Percentiles rank a stretch among this genome's conserved stretches.
phyloP scores from a whole-genome alignment of 2,888 invertebrate species.

The Vandiemenella viatica region DNA sequence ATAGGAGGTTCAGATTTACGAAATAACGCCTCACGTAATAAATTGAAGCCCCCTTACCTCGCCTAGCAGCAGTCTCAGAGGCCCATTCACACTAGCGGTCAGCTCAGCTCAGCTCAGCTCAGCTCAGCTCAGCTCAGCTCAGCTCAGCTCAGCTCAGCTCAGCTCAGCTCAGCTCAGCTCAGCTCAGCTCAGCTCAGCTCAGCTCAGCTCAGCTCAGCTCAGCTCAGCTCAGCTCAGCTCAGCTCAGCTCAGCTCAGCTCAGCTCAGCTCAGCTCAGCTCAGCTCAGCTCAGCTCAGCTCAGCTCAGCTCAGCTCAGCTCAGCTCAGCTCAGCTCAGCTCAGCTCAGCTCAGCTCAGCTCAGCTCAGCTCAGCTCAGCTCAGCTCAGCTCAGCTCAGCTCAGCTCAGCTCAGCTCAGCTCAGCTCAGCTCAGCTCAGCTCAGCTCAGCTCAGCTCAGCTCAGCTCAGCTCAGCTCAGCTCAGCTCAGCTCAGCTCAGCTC shows the following conservation, averaged over 20 bases:
- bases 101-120: background rate
- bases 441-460: slow-evolving; percentile 5
- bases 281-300: slow-evolving; percentile 2
- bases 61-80: no score
- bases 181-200: slow-evolving; percentile 4
- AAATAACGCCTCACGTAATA: no score
- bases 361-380: slow-evolving; percentile 5
- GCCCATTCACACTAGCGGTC: no score
- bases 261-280: slow-evolving; percentile 1
- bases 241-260: slow-evolving; percentile 3
- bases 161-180: slow-evolving; percentile 4
- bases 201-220: slow-evolving; percentile 1
- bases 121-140: slow-evolving; percentile 3
- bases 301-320: slow-evolving; percentile 4
- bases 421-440: slow-evolving; percentile 5
- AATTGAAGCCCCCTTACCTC: no score
- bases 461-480: slow-evolving; percentile 5
- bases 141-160: slow-evolving; percentile 4
- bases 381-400: slow-evolving; percentile 5
- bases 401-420: slow-evolving; percentile 5
- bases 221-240: slow-evolving; percentile 2
- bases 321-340: slow-evolving; percentile 6
- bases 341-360: slow-evolving; percentile 5
- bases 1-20: no score
- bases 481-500: slow-evolving; percentile 3